Conservation (phyloP, 1,140 invertebrate species). For the Lordiphosa mommai region DNA sequence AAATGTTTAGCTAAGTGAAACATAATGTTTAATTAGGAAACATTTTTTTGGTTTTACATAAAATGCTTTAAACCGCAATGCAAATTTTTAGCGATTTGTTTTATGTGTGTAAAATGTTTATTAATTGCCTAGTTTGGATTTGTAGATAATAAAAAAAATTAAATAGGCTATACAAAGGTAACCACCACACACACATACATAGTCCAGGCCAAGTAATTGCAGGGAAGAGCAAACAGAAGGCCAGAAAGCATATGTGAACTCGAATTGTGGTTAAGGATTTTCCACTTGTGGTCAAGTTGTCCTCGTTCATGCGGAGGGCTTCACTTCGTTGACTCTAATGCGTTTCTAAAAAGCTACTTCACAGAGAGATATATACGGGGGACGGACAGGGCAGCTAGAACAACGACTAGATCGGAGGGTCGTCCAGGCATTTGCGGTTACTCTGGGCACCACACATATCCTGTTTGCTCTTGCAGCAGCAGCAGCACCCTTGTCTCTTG, state of each 20-base stretch:
- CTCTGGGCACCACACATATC: neutral
- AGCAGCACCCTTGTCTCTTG: conserved; percentile 2
- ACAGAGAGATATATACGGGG: neutral
- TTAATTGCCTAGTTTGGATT: conserved; percentile 34
- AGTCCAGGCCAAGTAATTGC: neutral
- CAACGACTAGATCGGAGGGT: conserved; percentile 47
- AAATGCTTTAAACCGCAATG: conserved; percentile 40
- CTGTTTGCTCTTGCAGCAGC: neutral
- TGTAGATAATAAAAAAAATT: neutral
- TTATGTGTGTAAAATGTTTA: conserved; percentile 41
- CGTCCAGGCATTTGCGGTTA: conserved; percentile 4
- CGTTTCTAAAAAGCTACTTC: conserved; percentile 57
- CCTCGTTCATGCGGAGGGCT: neutral
- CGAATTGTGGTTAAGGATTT: conserved; percentile 53
- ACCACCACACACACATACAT: conserved; percentile 1
- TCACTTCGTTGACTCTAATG: conserved; percentile 29
- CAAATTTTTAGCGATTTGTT: conserved; percentile 44
- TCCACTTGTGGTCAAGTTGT: conserved; percentile 54
- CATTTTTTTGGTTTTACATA: conserved; percentile 8
- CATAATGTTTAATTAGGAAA: conserved; percentile 57
- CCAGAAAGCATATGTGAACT: conserved; percentile 22
- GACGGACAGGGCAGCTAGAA: neutral
- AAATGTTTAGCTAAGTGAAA: conserved; percentile 29
- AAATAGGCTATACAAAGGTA: neutral
- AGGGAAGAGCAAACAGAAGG: neutral